phyloP scores from a whole-genome alignment of 2,888 invertebrate species.

The Cotesia congregata region DNA sequence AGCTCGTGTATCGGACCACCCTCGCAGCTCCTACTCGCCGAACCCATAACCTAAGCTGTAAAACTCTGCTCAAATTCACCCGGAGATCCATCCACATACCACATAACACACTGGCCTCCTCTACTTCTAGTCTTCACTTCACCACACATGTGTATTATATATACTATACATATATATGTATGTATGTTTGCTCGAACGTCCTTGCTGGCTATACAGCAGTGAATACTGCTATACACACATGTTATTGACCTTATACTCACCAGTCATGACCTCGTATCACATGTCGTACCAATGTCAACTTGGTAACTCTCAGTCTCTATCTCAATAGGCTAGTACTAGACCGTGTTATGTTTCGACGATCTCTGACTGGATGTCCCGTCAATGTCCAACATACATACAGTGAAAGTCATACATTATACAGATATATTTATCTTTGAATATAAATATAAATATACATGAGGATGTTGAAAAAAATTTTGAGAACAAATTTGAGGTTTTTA shows the following conservation, averaged over 20 bases:
- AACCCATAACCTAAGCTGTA: neutral
- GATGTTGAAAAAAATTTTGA: no score
- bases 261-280: neutral
- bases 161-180: no score
- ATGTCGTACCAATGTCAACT: conserved; percentile 1
- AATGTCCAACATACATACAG: neutral
- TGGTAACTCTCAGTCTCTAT: neutral
- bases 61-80: neutral
- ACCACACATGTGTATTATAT: no score
- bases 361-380: no score
- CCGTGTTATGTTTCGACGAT: neutral
- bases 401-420: neutral
- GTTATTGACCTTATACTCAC: conserved; percentile 1
- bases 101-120: no score
- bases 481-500: no score
- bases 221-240: neutral
- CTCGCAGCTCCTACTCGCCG: neutral
- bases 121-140: neutral
- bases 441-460: no score
- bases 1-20: neutral
- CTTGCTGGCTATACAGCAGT: neutral
- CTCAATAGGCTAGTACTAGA: neutral
- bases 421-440: neutral
- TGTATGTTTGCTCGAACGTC: neutral
- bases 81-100: neutral